phyloP scores from a whole-genome alignment of 2,113 vertebrate species.

The Oncorhynchus keta region DNA sequence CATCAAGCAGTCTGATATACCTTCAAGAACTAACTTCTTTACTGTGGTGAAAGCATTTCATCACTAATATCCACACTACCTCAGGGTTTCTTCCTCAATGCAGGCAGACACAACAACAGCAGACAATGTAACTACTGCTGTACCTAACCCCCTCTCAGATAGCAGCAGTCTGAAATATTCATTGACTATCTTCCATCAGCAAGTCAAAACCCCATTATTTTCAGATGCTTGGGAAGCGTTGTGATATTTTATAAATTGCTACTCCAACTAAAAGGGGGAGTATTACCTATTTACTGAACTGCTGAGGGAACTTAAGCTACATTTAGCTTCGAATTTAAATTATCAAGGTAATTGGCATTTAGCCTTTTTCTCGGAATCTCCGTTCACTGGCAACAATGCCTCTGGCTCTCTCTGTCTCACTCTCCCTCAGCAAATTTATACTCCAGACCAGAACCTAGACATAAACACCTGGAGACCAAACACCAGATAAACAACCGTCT shows the following conservation, averaged over 20 bases:
- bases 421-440: too few species aligned
- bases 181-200: slow-evolving; percentile 14
- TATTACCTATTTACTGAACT: not conserved
- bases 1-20: not conserved
- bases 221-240: not conserved
- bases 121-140: not conserved
- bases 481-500: slow-evolving; percentile 5
- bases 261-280: slow-evolving; percentile 6
- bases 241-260: slow-evolving; percentile 29
- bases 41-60: slow-evolving; percentile 30
- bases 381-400: too few species aligned
- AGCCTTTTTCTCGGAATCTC: too few species aligned
- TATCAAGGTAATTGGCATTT: too few species aligned
- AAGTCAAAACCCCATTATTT: slow-evolving; percentile 24
- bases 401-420: too few species aligned
- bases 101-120: slow-evolving; percentile 26
- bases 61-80: slow-evolving; percentile 3
- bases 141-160: slow-evolving; percentile 29
- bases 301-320: not conserved
- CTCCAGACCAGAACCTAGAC: not conserved
- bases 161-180: not conserved
- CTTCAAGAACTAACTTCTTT: not conserved
- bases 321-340: not conserved
- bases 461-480: not conserved
- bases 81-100: slow-evolving; percentile 19